Base-by-base conservation (phyloP, 2,113 vertebrate species). In the Caretta caretta region DNA sequence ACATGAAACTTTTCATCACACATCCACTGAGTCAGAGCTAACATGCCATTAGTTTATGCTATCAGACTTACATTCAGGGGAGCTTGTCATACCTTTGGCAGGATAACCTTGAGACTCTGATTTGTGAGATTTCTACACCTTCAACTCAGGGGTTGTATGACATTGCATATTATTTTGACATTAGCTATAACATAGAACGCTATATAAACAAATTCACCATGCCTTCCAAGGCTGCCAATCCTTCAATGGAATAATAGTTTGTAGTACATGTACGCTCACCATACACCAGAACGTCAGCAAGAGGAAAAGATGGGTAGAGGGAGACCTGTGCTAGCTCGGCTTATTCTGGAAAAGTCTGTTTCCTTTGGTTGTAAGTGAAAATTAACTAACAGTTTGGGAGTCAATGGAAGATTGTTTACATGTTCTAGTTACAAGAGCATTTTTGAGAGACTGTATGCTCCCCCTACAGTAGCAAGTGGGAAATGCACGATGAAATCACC, bases 361-460 rank as follows among this genome's bases (percentile, higher is more conserved):
- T 19, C 16, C n/a, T 17, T 3, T 59, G 0, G 3, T 35, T 8
- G 19, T 4, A 20, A 38, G 80, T 25, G 49, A 2, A 57, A 42
- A 76, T 46, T 38, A n/a, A 10, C 3, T 1, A 48, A 16, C 59
- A 6, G 7, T 3, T 0, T 59, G 20, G 6, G 10, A 3, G 5
- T 1, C 46, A 1, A 8, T 0, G 8, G 2, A 4, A 54, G 1
- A 5, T 10, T 16, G 54, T 5, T 31, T 3, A 50, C 35, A 24
- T 12, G 46, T 12, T n/a, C 27, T 2, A 14, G 5, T 85, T 57
- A 20, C 80, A 35, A 24, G 8, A 9, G 42, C 22, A 24, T 53
- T 7, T 56, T 5, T 4, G 49, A 69, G 79, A 72, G 86, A 20
- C 79, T 80, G 31, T 17, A 31, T 35, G 84, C 53, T 49, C 86